Evolutionary conservation across 1,140 invertebrate genomes (phyloP).

Genomic region (Monomorium pharaonis): DNA sequence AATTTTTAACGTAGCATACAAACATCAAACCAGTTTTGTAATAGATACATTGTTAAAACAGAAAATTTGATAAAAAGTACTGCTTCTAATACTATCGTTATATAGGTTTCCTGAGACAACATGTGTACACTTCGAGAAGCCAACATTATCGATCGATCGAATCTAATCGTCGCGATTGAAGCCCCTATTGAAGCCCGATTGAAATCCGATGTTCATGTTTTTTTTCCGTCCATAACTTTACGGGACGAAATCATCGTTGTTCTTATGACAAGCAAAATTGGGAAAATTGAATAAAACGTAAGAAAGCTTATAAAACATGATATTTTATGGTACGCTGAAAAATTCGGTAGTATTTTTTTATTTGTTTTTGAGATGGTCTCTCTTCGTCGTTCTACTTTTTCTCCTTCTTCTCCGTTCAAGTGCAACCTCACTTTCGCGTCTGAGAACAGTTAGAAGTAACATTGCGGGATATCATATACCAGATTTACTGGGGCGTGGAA

Average conservation of each 20-base stretch:
- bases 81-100: slow-evolving; percentile 1
- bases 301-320: neutral
- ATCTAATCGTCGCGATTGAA: slow-evolving; percentile 41
- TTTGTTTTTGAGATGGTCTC: neutral
- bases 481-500: slow-evolving; percentile 44
- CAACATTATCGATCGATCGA: slow-evolving; percentile 34
- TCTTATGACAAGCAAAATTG: neutral
- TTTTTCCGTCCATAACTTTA: slow-evolving; percentile 56
- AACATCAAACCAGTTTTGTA: neutral
- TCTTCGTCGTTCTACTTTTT: neutral
- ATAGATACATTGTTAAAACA: neutral
- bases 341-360: neutral
- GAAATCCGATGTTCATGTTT: slow-evolving; percentile 63
- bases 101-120: slow-evolving; percentile 11
- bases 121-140: slow-evolving; percentile 29
- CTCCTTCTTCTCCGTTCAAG: neutral
- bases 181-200: slow-evolving; percentile 53
- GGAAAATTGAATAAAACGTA: slow-evolving; percentile 2
- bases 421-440: slow-evolving; percentile 24
- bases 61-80: neutral
- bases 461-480: slow-evolving; percentile 31
- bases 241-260: slow-evolving; percentile 7
- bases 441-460: slow-evolving; percentile 51
- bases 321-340: slow-evolving; percentile 25
- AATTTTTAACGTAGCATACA: neutral